A percentile compares a stretch with the other conserved stretches of the same genome.
Conservation (phyloP, 2,113 vertebrate genomes). For the Rhinoptilus africanus region DNA sequence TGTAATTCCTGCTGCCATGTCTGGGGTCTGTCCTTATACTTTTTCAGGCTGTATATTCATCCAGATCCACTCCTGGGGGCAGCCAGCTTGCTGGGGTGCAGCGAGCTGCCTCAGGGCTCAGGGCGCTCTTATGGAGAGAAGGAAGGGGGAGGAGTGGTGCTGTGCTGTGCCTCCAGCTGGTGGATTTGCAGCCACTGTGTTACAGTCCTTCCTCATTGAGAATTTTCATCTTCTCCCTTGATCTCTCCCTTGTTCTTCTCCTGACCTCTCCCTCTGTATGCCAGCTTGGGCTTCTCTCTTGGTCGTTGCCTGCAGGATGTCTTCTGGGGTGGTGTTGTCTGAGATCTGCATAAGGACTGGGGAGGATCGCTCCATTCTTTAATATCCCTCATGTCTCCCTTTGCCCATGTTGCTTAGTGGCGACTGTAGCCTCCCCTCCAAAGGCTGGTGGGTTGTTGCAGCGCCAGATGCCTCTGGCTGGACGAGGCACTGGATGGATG, state of each 20-base stretch:
- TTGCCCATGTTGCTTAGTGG: neutral
- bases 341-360: neutral
- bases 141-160: neutral
- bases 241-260: neutral
- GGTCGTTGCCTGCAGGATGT: neutral
- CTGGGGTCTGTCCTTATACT: neutral
- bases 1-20: neutral
- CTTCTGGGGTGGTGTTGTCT: neutral
- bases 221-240: neutral
- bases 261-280: no score
- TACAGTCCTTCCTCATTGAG: neutral
- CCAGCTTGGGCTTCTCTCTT: neutral
- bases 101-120: neutral
- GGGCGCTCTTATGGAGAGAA: fast-evolving
- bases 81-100: neutral
- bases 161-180: neutral
- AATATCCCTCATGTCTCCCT: neutral
- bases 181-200: neutral
- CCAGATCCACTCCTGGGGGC: neutral
- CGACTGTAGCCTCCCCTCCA: fast-evolving
- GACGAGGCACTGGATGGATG: fast-evolving
- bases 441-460: neutral
- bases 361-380: neutral
- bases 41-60: neutral
- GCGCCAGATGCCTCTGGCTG: fast-evolving